Conservation (phyloP, 2,888 invertebrate species). For the Pammene aurita region DNA sequence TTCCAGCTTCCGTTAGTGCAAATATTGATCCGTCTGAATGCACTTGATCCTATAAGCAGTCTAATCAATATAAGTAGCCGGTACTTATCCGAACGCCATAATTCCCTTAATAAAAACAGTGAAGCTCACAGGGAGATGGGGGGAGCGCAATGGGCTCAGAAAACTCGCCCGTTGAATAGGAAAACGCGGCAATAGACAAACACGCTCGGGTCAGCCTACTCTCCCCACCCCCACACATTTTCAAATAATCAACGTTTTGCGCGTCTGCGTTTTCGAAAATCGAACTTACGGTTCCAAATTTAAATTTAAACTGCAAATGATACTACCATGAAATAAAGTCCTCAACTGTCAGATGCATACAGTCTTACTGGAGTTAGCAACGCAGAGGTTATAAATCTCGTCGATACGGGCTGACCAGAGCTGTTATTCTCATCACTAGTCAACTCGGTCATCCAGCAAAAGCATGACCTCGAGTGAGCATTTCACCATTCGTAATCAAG, state of each 20-base stretch:
- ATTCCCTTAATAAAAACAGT: constrained; percentile 81
- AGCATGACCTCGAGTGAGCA: background rate
- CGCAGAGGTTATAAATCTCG: constrained; percentile 80
- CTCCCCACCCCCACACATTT: constrained; percentile 69
- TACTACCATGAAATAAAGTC: constrained; percentile 37
- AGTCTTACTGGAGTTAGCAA: constrained; percentile 75
- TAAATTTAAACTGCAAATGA: constrained; percentile 32
- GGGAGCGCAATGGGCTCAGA: constrained; percentile 78
- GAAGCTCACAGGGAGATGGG: constrained; percentile 63
- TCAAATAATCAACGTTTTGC: constrained; percentile 74
- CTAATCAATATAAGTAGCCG: constrained; percentile 80
- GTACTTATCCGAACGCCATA: constrained; percentile 75
- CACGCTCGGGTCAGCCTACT: constrained; percentile 71
- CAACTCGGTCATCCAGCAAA: constrained; percentile 58
- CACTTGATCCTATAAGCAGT: constrained; percentile 46
- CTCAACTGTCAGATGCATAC: constrained; percentile 45
- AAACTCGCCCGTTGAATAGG: constrained; percentile 82
- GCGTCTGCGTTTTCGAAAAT: constrained; percentile 42
- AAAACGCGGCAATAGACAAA: constrained; percentile 82
- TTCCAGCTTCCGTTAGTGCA: constrained; percentile 21
- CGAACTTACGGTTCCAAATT: constrained; percentile 38
- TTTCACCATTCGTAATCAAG: background rate
- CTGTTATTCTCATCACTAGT: constrained; percentile 9
- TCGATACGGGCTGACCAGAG: constrained; percentile 80
- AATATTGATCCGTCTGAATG: constrained; percentile 37